Percentiles rank a stretch among this genome's conserved stretches.
Evolutionary conservation across 1,140 invertebrate genomes (phyloP).

Genomic region (Magallana ariakensis): DNA sequence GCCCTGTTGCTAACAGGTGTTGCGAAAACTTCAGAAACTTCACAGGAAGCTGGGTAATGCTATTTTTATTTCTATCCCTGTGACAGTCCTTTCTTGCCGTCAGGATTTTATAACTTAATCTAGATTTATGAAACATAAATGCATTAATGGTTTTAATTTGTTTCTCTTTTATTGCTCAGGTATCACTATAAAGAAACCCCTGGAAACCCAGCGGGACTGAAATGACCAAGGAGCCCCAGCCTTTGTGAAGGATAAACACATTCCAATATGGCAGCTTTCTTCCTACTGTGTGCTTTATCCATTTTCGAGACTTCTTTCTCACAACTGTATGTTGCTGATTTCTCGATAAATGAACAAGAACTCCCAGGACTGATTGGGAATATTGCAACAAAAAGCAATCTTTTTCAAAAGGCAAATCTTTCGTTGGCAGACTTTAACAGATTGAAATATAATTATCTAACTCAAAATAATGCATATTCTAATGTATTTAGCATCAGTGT

Average conservation of each 20-base stretch:
- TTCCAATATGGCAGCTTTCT: not conserved
- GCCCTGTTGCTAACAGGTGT: not conserved
- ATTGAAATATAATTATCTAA: conserved; percentile 65
- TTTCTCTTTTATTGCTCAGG: conserved; percentile 33
- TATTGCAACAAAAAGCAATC: not conserved
- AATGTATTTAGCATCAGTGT: conserved; percentile 59
- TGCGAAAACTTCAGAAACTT: not conserved
- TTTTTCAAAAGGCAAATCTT: not conserved
- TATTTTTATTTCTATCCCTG: conserved; percentile 13
- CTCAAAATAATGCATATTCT: conserved; percentile 46
- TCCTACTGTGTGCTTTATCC: conserved; percentile 24
- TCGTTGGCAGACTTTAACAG: not conserved
- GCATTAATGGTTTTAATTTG: conserved; percentile 35
- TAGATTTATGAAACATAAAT: conserved; percentile 37
- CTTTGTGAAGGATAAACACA: conserved; percentile 32
- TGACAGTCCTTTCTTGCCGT: not conserved
- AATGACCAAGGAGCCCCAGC: not conserved
- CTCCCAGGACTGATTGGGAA: conserved; percentile 21
- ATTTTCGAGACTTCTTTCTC: conserved; percentile 23
- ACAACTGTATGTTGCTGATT: conserved; percentile 22
- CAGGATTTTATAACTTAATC: conserved; percentile 31
- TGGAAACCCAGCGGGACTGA: conserved; percentile 11
- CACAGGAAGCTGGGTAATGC: not conserved
- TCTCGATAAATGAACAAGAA: conserved; percentile 4
- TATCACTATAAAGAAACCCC: not conserved